A percentile compares a stretch with the other conserved stretches of the same genome.
Evolutionary conservation across 2,888 invertebrate species (phyloP).

Genomic region (Hemicrepidius hirtus): DNA sequence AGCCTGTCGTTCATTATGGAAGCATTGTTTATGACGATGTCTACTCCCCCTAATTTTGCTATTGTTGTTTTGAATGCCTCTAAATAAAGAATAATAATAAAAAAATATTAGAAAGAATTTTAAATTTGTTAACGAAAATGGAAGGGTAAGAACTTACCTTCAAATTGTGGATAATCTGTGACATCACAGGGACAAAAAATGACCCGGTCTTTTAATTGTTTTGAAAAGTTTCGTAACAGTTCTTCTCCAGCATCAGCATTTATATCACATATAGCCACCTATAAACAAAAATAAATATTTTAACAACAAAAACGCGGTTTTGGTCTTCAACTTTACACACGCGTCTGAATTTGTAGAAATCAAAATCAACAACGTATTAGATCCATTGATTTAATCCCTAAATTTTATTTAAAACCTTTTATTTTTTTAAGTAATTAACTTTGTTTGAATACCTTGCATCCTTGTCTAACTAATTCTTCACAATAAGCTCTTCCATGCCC

Average conservation of each 20-base stretch:
- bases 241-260: slow-evolving; percentile 82
- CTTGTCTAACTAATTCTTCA: slow-evolving; percentile 82
- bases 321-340: background rate
- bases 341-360: no score
- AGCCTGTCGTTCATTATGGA: slow-evolving; percentile 68
- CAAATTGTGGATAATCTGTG: slow-evolving; percentile 86
- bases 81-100: slow-evolving; percentile 66
- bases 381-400: no score
- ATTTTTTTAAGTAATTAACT: background rate
- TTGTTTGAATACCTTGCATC: slow-evolving; percentile 78
- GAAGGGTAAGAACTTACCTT: no score
- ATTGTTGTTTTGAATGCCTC: slow-evolving; percentile 85
- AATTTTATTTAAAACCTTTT: background rate
- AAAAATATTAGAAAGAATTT: no score
- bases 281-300: slow-evolving; percentile 51
- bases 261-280: slow-evolving; percentile 86
- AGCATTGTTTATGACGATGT: slow-evolving; percentile 78
- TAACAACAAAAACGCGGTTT: no score
- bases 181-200: slow-evolving; percentile 85
- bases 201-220: slow-evolving; percentile 81
- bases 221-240: slow-evolving; percentile 78
- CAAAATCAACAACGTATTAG: background rate
- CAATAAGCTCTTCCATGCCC: slow-evolving; percentile 84
- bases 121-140: no score
- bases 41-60: slow-evolving; percentile 82